These are phyloP conservation scores for Pogonophryne albipinna DNA, from an alignment of 2,797 vertebrate species.

Conservation along the genomic window DNA sequence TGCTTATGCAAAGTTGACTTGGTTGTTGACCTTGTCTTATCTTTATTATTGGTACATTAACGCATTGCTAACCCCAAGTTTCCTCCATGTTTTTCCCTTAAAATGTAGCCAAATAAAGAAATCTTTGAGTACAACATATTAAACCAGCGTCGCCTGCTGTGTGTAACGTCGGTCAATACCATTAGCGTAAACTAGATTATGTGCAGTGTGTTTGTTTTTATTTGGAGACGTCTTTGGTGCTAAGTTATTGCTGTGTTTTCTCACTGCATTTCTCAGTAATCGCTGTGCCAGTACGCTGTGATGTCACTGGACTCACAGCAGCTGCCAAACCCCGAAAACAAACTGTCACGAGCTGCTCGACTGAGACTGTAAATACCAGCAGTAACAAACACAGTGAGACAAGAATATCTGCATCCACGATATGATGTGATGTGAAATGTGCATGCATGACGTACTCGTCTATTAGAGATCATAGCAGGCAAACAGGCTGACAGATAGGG, in stretches of 20 bases:
- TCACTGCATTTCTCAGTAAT: conserved; percentile 49
- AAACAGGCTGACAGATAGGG: neutral
- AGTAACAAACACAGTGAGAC: conserved; percentile 41
- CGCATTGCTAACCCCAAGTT: neutral
- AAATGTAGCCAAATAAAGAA: neutral
- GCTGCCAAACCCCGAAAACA: conserved; percentile 63
- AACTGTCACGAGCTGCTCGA: conserved; percentile 46
- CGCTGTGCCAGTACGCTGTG: conserved; percentile 49
- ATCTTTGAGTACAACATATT: neutral
- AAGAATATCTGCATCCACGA: conserved; percentile 22
- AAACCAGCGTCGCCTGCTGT: neutral
- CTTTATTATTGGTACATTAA: neutral
- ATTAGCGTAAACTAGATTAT: conserved; percentile 29
- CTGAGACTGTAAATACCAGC: conserved; percentile 43
- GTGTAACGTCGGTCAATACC: conserved; percentile 15
- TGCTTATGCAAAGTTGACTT: neutral
- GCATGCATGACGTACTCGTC: neutral
- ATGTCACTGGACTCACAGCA: conserved; percentile 57
- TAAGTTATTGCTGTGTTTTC: conserved; percentile 54
- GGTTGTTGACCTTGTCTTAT: neutral
- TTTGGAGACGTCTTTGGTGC: conserved; percentile 45
- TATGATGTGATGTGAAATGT: neutral
- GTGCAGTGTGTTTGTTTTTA: conserved; percentile 59
- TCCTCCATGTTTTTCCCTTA: neutral
- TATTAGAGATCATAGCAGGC: neutral